phyloP scores from a whole-genome alignment of 2,113 vertebrate genomes.

The Atherinomorus stipes region DNA sequence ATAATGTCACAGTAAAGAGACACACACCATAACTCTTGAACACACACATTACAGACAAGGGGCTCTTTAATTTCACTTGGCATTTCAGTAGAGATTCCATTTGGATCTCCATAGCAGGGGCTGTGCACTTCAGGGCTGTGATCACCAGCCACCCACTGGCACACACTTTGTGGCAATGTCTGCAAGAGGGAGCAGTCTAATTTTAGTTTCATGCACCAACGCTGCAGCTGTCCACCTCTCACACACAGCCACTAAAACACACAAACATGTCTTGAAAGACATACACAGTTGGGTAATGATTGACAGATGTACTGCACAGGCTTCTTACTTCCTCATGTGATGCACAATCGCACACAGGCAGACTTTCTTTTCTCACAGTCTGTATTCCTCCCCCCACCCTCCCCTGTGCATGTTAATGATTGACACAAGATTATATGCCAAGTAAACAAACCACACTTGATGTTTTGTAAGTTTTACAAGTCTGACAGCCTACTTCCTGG shows the following conservation, averaged over 20 bases:
- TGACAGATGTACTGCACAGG: constrained; percentile 64
- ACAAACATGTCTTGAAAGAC: constrained; percentile 48
- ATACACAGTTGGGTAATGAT: constrained; percentile 62
- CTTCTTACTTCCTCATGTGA: constrained; percentile 51
- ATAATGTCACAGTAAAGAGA: constrained; percentile 49
- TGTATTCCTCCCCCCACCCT: constrained; percentile 12
- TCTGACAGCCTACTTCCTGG: constrained; percentile 9
- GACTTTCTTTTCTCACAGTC: constrained; percentile 20
- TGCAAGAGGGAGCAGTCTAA: constrained; percentile 68
- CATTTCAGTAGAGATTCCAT: constrained; percentile 76
- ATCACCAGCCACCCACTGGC: constrained; percentile 60
- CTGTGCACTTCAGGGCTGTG: constrained; percentile 51
- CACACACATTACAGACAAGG: constrained; percentile 55
- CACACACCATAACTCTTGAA: constrained; percentile 9
- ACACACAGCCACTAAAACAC: constrained; percentile 52
- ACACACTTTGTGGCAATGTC: constrained; percentile 63
- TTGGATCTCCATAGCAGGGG: constrained; percentile 73
- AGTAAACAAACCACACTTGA: constrained; percentile 22
- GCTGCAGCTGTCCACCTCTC: constrained; percentile 73
- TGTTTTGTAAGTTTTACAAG: constrained; percentile 21
- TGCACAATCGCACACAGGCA: constrained; percentile 33
- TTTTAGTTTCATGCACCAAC: constrained; percentile 70
- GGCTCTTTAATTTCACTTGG: constrained; percentile 79
- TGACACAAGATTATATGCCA: constrained; percentile 28
- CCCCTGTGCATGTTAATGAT: constrained; percentile 49